Percentiles rank a stretch among this genome's conserved stretches.
phyloP scores from a whole-genome alignment of 2,113 vertebrate species.

The Pluvialis apricaria region DNA sequence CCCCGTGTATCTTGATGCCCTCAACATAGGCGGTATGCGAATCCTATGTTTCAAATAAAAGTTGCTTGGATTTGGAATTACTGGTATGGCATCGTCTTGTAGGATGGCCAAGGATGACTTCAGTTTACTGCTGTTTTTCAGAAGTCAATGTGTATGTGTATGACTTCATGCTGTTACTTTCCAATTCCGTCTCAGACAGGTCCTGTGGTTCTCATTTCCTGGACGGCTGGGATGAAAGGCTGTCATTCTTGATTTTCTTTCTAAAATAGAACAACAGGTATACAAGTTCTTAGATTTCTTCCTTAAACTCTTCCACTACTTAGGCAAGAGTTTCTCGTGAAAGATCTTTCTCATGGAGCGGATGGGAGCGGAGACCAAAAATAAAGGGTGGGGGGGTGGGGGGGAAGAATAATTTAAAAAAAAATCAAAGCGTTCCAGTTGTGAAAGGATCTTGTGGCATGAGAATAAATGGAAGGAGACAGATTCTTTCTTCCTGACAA shows the following conservation, averaged over 20 bases:
- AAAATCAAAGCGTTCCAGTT: not conserved
- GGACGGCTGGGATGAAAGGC: not conserved
- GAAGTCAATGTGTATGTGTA: not conserved
- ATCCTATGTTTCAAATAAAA: not conserved
- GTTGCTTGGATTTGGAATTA: not conserved
- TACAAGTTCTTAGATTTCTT: not conserved
- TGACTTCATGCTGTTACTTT: not conserved
- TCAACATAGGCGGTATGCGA: not conserved
- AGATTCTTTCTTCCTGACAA: not conserved
- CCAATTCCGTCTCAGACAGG: not conserved
- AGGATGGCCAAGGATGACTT: not conserved
- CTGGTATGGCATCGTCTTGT: not conserved
- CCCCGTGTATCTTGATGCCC: not conserved
- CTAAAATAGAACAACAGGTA: not conserved
- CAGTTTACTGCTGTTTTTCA: not conserved
- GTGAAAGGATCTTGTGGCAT: not conserved
- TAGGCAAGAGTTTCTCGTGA: not conserved
- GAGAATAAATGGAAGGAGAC: not conserved
- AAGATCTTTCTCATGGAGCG: not conserved
- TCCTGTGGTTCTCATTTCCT: not conserved
- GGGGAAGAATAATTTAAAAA: not conserved
- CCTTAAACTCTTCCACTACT: not conserved
- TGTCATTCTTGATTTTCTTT: not conserved
- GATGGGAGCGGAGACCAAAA: not conserved
- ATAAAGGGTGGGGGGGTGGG: accelerated